phyloP scores from a whole-genome alignment of 2,797 vertebrate species.

The Coranthus polyacanthus region DNA sequence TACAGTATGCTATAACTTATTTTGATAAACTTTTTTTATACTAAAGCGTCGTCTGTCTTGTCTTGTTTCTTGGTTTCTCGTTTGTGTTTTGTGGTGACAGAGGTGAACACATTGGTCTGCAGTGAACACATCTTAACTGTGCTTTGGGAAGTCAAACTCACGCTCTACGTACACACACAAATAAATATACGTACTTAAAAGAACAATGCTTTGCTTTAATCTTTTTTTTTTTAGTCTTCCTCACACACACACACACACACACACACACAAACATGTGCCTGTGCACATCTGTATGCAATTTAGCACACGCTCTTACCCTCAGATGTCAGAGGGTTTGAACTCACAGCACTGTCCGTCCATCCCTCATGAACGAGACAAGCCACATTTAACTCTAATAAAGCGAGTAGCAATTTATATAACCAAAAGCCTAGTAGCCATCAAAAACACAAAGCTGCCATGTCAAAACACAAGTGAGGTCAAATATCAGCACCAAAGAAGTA shows the following conservation, averaged over 20 bases:
- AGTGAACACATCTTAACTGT: neutral
- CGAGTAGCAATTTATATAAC: too few species aligned
- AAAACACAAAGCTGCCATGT: too few species aligned
- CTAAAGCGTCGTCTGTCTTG: neutral
- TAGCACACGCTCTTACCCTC: conserved; percentile 50
- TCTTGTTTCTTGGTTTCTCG: neutral
- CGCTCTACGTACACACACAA: neutral
- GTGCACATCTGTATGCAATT: conserved; percentile 66
- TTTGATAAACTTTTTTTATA: conserved; percentile 56
- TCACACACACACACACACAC: conserved; percentile 10
- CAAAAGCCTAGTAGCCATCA: too few species aligned
- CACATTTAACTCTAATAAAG: conserved; percentile 1
- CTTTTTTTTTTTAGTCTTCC: neutral
- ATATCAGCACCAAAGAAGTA: too few species aligned
- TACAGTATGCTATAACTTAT: conserved; percentile 60
- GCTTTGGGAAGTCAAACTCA: conserved; percentile 3
- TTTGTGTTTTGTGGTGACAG: too few species aligned
- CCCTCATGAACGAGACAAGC: conserved; percentile 8
- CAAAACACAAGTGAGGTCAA: too few species aligned
- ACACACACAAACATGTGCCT: conserved; percentile 6
- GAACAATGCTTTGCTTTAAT: neutral
- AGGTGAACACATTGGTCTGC: neutral
- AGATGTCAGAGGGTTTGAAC: conserved; percentile 33
- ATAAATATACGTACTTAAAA: neutral
- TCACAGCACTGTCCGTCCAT: neutral